A percentile compares a stretch with the other conserved stretches of the same genome.
Evolutionary conservation across 2,113 vertebrate species (phyloP).

Genomic region (Neotragus moschatus): DNA sequence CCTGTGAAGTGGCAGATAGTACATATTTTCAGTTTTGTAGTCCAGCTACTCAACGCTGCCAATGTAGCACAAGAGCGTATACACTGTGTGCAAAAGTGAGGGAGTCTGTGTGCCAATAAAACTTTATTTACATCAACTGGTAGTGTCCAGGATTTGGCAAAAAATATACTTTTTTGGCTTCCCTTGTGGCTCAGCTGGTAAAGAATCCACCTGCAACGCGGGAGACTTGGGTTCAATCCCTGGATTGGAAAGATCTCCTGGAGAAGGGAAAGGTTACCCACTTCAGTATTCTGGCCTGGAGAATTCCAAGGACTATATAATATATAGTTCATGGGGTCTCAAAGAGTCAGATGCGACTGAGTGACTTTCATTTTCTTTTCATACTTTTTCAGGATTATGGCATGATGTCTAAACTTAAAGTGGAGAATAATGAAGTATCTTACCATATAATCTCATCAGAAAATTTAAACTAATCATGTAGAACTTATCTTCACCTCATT

Average conservation of each 20-base stretch:
- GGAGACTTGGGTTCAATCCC: not conserved
- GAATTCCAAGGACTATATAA: not conserved
- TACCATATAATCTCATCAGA: not conserved
- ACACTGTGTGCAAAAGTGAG: not conserved
- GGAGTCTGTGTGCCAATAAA: not conserved
- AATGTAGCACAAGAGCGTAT: not conserved
- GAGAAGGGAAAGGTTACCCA: not conserved
- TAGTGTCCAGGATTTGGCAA: not conserved
- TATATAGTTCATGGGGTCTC: not conserved
- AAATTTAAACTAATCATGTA: not conserved
- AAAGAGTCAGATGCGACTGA: not conserved
- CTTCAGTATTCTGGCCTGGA: not conserved
- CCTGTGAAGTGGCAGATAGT: not conserved
- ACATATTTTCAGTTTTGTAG: not conserved
- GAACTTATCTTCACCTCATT: not conserved
- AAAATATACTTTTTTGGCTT: not conserved
- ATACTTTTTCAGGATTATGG: not conserved
- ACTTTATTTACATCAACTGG: not conserved
- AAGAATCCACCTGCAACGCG: accelerated
- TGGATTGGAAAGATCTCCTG: not conserved
- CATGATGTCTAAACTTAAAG: not conserved
- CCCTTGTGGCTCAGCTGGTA: not conserved
- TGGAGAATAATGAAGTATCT: not conserved
- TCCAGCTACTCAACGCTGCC: not conserved
- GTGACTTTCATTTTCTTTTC: not conserved